Base-by-base conservation (phyloP, 2,797 vertebrate genomes). In the Hipposideros larvatus region DNA sequence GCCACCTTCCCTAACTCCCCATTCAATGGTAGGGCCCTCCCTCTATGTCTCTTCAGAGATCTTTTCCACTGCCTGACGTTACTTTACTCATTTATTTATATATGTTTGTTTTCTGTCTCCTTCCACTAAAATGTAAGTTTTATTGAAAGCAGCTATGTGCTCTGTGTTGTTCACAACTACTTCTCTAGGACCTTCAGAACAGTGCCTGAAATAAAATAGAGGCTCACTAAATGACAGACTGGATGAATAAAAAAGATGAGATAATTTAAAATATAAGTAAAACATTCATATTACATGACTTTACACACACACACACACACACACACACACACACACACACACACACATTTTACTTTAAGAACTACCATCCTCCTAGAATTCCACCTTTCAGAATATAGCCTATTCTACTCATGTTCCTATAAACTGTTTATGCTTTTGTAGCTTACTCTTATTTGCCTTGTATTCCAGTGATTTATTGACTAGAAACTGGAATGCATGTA, bases 21-120 rank as follows among this genome's bases (percentile, higher is more conserved):
- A 5, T 28, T 11, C 19, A n/a, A 5, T 0, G 1, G 10, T 2
- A 63, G 4, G 1, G 4, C 11, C 3, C 22, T 37, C 4, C 55
- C 28, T 24, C 16, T 22, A 7, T 28, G 19, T 86, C 68, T 43
- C 34, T 48, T 31, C 14, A 7, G 37, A 65, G 66, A 15, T 11
- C 4, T 86, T 74, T 63, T 41, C 10, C 70, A 79, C 61, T 68
- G 22, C 34, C 21, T 34, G 13, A 15, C 24, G 46, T 51, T 4
- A 10, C 46, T 55, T 37, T 11, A 59, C 53, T 77, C 26, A 46
- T 37, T 83, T 51, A 55, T 43, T 18, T 26, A 57, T 11, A 46
- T 28, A 34, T 41, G 11, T 34, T 37, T 46, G 8, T 22, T 84
- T 91, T 22, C 65, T 59, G 13, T 71, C 24, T 92, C 55, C 26